Conservation (phyloP, 2,797 vertebrate species). For the Saxicola maurus region DNA sequence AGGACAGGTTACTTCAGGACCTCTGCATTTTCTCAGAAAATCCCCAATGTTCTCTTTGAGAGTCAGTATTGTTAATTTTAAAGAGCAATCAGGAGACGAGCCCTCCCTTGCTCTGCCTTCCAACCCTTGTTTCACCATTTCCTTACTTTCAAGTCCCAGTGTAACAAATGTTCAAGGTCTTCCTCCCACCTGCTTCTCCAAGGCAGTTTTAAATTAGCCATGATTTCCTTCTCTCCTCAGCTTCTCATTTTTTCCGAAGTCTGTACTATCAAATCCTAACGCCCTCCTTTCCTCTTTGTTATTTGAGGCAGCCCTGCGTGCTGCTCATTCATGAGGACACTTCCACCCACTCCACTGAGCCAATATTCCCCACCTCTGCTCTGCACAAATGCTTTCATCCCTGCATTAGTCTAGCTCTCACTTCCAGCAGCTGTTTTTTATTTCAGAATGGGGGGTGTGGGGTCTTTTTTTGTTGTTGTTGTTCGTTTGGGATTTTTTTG, state of each 20-base stretch:
- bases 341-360: slow-evolving; percentile 23
- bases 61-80: slow-evolving; percentile 55
- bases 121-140: slow-evolving; percentile 51
- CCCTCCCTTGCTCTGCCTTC: slow-evolving; percentile 21
- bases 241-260: slow-evolving; percentile 4
- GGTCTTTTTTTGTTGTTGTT: neutral
- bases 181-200: slow-evolving; percentile 48
- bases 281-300: slow-evolving; percentile 47
- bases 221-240: slow-evolving; percentile 30
- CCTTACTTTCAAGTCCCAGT: slow-evolving; percentile 27
- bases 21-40: slow-evolving; percentile 48
- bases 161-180: slow-evolving; percentile 25
- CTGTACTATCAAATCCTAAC: neutral
- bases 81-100: neutral
- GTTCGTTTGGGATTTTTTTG: neutral
- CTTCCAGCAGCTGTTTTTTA: slow-evolving; percentile 34
- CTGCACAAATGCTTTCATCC: slow-evolving; percentile 23
- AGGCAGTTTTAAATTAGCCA: slow-evolving; percentile 41
- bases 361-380: slow-evolving; percentile 44
- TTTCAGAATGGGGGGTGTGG: neutral
- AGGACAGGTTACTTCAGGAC: slow-evolving; percentile 22
- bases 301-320: neutral
- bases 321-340: slow-evolving; percentile 47
- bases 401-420: neutral
- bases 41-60: slow-evolving; percentile 10